Base-by-base conservation (phyloP, 2,113 vertebrate genomes). In the Antigone vipio region DNA sequence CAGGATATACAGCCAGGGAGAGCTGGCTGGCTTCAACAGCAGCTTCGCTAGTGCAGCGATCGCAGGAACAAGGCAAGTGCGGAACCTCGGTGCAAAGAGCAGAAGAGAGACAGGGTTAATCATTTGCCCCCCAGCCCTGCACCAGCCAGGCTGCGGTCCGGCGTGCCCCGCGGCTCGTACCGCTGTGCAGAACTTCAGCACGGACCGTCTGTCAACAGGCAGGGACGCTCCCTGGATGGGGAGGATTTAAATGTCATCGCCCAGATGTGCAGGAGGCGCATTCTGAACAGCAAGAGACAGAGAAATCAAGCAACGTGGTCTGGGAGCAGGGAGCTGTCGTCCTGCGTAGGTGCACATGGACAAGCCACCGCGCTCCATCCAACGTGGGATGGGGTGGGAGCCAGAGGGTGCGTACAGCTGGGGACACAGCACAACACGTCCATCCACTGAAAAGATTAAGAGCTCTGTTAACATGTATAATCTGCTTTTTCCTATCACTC, bases 311-410 rank as follows among this genome's bases (percentile, higher is more conserved):
- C 69, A 22, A 19, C 1, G 4, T 0, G 0, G 18, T 7, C 49
- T 34, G 44, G 21, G 44, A 91, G 44, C 64, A 34, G 59, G 5
- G 6, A 89, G 78, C 4, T 55, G 64, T 34, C 16, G 2, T 21
- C 11, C 1, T 12, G 20, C 14, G 1, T 26, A 49, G 15, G 23
- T 3, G 56, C 7, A 5, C 11, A 0, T 2, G 12, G 89, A 40
- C 34, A 30, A 74, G 45, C 9, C 49, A 40, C 13, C 0, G 0
- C 0, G 3, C 34, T 67, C 56, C 66, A 30, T 35, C 53, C 82
- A 40, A 0, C 2, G 2, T 4, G 27, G 71, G 30, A 32, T n/a
- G 63, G 40, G 53, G 29, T 42, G 35, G 56, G 76, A 89, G 47
- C 12, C 40, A 11, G 30, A 22, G 49, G 21, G 14, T 34, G 62